Evolutionary conservation across 2,888 invertebrate species (phyloP), one percentile per base, ranked within the genome.

Genomic region (Leucoma salicis): DNA sequence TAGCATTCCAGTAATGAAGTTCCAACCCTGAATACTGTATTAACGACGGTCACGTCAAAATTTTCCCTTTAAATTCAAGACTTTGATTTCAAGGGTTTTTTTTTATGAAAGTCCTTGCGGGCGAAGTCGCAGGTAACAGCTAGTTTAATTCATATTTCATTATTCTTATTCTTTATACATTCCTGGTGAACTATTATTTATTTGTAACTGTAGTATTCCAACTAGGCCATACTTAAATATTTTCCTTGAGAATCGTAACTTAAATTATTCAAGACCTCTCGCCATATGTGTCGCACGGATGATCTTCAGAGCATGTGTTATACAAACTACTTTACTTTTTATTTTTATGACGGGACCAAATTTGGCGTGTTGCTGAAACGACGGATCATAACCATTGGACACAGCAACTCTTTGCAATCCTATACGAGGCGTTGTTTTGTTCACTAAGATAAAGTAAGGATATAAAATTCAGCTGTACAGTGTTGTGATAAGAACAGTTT

Each of bases 381-480:
- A 74, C 74, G 70, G 77, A 81, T 81, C 82, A 85, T 85, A 85
- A 83, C 84, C 78, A 75, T 84, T 75, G 84, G 82, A 78, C 79
- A 78, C 76, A 80, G 74, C 77, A 78, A 86, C 81, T 81, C 79
- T 81, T 83, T 78, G 82, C 78, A 74, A 78, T 76, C 72, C 78
- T 71, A 73, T 78, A 76, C 73, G 72, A 66, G 66, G 67, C 69
- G 66, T 68, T 75, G 76, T 80, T 78, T 73, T 69, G 68, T 68
- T 74, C 66, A 49, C 59, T 65, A 54, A 57, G 55, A 62, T 46
- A 46, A 42, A 39, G 39, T 24, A 36, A 37, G 40, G 49, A 53
- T 53, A 49, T 53, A 51, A 74, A 68, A 60, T 51, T 65, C 57
- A 44, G 50, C 74, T 68, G 68, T 78, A 58, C 44, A 39, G 31